Evolutionary conservation across 2,888 invertebrate species (phyloP), one percentile per base, ranked within the genome.

Genomic region (Carcina quercana): DNA sequence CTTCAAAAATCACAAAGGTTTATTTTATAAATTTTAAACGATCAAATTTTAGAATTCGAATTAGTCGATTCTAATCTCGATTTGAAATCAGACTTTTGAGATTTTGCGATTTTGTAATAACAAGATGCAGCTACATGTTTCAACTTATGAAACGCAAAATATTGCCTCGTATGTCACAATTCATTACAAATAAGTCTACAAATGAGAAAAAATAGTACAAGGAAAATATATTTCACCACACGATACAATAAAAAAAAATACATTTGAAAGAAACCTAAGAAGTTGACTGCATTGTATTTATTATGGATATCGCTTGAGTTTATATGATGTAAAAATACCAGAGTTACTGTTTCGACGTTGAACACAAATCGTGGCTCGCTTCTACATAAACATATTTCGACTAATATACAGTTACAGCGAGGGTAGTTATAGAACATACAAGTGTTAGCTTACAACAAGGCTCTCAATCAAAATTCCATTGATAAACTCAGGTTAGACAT

Each of bases 301-400:
- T 71, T 72, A 73, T 69, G 67, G 67, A 57, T 58, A 66, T 63
- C 61, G 59, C n/a, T n/a, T 59, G 45, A 58, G 61, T 20, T 74
- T 76, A 79, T 78, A 78, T 78, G 73, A 63, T 68, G 52, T 56
- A 55, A 55, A 57, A 53, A 65, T 65, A 71, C 67, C 72, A 53
- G 55, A 71, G 62, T 70, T 57, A 68, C 71, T 64, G 76, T 69
- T 74, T 68, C 64, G 51, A 61, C 68, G 72, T 67, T 80, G 83
- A 80, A 82, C 83, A 83, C 83, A 83, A 78, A 73, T 71, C 58
- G 80, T 79, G 80, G 80, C 65, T 72, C 64, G 66, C 64, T 61
- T 70, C 63, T 67, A 67, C 53, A 43, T 63, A 51, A 60, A 59
- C 56, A 66, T 60, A 60, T 66, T 66, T n/a, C 62, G 65, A 70